Conservation (phyloP, 2,888 invertebrate genomes). For the Melanotus villosus region DNA sequence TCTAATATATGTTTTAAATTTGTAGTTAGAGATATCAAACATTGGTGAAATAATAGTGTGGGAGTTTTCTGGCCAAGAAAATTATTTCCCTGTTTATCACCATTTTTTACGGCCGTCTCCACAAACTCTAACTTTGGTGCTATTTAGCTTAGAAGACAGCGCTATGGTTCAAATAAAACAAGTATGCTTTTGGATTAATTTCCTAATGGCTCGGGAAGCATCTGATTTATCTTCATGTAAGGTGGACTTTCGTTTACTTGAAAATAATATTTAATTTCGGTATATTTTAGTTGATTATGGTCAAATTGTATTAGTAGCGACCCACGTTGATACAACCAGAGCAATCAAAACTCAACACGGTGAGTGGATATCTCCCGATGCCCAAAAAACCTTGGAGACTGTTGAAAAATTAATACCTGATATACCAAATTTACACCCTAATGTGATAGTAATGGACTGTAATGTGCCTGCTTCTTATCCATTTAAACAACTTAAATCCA, state of each 20-base stretch:
- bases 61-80: slow-evolving; percentile 85
- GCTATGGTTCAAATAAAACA: slow-evolving; percentile 77
- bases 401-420: slow-evolving; percentile 69
- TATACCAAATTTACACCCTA: slow-evolving; percentile 73
- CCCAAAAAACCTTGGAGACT: slow-evolving; percentile 69
- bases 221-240: slow-evolving; percentile 68
- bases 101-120: slow-evolving; percentile 76
- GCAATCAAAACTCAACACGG: slow-evolving; percentile 72
- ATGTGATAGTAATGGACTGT: slow-evolving; percentile 74
- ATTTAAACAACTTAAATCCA: slow-evolving; percentile 74
- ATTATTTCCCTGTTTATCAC: slow-evolving; percentile 80
- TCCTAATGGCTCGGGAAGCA: slow-evolving; percentile 75
- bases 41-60: slow-evolving; percentile 78
- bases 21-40: slow-evolving; percentile 69
- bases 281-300: slow-evolving; percentile 72
- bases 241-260: slow-evolving; percentile 35
- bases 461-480: slow-evolving; percentile 75
- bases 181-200: slow-evolving; percentile 82
- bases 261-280: no score
- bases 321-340: slow-evolving; percentile 73
- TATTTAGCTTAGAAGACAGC: slow-evolving; percentile 78
- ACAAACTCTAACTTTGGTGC: slow-evolving; percentile 70
- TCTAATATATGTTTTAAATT: slow-evolving; percentile 48
- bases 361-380: slow-evolving; percentile 73
- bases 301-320: slow-evolving; percentile 75